A percentile compares a stretch with the other conserved stretches of the same genome.
Evolutionary conservation across 2,888 invertebrate species (phyloP).

Genomic region (Morpho helenor): DNA sequence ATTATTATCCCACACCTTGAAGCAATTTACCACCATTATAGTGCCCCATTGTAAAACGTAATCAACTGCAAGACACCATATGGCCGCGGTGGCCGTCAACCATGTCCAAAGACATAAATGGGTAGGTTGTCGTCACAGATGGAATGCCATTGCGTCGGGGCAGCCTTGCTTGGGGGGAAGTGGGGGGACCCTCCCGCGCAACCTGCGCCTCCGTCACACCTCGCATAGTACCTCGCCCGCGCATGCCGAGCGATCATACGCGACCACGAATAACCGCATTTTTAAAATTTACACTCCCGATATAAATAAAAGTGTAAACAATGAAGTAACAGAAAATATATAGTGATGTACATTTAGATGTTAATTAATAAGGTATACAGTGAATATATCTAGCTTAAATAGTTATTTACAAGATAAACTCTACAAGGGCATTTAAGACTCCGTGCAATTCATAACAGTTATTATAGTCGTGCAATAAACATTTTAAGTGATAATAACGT

Average conservation of each 20-base stretch:
- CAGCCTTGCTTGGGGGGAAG: constrained; percentile 49
- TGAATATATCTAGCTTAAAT: constrained; percentile 30
- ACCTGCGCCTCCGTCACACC: constrained; percentile 61
- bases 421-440: constrained; percentile 54
- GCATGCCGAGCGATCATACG: constrained; percentile 49
- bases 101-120: constrained; percentile 77
- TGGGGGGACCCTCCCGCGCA: constrained; percentile 46
- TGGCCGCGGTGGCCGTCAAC: constrained; percentile 68
- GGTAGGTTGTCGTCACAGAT: constrained; percentile 74
- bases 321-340: constrained; percentile 49
- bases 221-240: constrained; percentile 55
- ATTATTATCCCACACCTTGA: constrained; percentile 48
- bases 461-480: constrained; percentile 31
- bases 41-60: constrained; percentile 59
- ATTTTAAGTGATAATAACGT: constrained; percentile 2
- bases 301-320: constrained; percentile 39
- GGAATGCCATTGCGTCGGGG: constrained; percentile 61
- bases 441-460: constrained; percentile 39
- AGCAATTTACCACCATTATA: constrained; percentile 52
- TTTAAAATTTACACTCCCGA: constrained; percentile 38
- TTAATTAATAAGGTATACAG: constrained; percentile 49
- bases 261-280: constrained; percentile 27
- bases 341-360: constrained; percentile 48
- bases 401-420: constrained; percentile 31
- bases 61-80: constrained; percentile 66